Evolutionary conservation across 2,113 vertebrate genomes (phyloP), one percentile per base, ranked within the genome.

Genomic region (Reinhardtius hippoglossoides): DNA sequence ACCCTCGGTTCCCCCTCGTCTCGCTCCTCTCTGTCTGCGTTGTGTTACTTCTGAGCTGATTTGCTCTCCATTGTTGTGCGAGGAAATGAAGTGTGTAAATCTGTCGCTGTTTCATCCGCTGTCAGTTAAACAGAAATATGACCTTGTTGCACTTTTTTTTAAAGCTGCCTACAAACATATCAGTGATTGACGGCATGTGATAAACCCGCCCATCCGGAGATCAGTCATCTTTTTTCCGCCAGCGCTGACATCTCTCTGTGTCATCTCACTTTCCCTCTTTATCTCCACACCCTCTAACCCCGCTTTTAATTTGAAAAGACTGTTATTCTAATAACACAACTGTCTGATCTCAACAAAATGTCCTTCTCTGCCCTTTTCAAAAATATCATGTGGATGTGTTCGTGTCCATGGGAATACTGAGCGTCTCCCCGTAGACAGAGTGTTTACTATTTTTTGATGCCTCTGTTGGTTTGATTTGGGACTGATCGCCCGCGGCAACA

Each of bases 121-220:
- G 87, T 89, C 87, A 87, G 84, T 72, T 67, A 63, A 68, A 88
- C 10, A 65, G 42, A 87, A 71, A 70, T 71, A 74, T 81, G 81
- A 87, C 86, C 87, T 89, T 80, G 84, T 67, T 83, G 71, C 67
- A 44, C 18, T 24, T 65, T 77, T 61, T 63, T 50, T 50, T 7
- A 7, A 77, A 80, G 46, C 75, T 54, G 76, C 59, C 44, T 40
- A 54, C 50, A 85, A 80, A 89, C 72, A 81, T 67, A 82, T 86
- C 83, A 70, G 80, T 80, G 88, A 90, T 83, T 87, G 89, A 86
- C 85, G 78, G 90, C 65, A 44, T 18, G 70, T 42, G 78, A 89
- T 87, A 85, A 82, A 76, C 69, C 60, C 7, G 21, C 75, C 80
- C 78, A 78, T 81, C 71, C 67, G 62, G 67, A 37, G 71, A 82